Conservation (phyloP, 2,888 invertebrate species). For the Tuta absoluta region DNA sequence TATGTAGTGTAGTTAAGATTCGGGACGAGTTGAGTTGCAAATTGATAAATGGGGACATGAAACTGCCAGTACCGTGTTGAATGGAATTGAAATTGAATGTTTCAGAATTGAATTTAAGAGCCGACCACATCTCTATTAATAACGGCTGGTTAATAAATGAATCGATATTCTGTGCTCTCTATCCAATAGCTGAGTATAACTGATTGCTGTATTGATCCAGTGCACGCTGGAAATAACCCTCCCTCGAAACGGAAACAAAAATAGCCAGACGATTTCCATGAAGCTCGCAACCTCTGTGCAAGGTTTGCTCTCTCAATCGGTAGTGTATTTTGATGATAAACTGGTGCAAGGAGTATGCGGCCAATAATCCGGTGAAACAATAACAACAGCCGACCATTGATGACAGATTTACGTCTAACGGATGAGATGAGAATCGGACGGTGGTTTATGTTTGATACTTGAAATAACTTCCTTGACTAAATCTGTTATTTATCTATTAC, state of each 20-base stretch:
- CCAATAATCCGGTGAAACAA: conserved; percentile 28
- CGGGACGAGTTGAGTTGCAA: not conserved
- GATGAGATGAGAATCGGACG: not conserved
- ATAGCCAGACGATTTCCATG: conserved; percentile 15
- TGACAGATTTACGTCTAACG: conserved; percentile 13
- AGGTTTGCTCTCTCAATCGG: conserved; percentile 24
- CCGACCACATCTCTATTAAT: conserved; percentile 3
- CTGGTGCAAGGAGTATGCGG: conserved; percentile 27
- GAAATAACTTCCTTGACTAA: not conserved
- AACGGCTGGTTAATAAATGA: not conserved
- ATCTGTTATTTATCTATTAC: not conserved
- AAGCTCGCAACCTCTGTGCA: conserved; percentile 13
- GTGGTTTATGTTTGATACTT: not conserved
- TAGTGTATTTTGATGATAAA: conserved; percentile 31
- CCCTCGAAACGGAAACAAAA: conserved; percentile 19
- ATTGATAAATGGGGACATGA: not conserved
- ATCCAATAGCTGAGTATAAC: conserved; percentile 7
- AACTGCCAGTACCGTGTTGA: not conserved
- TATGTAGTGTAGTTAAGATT: too few relatives aligned
- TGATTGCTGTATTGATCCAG: conserved; percentile 22
- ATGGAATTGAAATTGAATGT: too few relatives aligned
- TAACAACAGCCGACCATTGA: conserved; percentile 26
- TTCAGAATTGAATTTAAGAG: not conserved
- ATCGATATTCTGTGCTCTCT: not conserved
- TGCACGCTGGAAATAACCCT: conserved; percentile 13